Conservation (phyloP, 2,888 invertebrate species). For the Paralinhomoeus sp. region DNA sequence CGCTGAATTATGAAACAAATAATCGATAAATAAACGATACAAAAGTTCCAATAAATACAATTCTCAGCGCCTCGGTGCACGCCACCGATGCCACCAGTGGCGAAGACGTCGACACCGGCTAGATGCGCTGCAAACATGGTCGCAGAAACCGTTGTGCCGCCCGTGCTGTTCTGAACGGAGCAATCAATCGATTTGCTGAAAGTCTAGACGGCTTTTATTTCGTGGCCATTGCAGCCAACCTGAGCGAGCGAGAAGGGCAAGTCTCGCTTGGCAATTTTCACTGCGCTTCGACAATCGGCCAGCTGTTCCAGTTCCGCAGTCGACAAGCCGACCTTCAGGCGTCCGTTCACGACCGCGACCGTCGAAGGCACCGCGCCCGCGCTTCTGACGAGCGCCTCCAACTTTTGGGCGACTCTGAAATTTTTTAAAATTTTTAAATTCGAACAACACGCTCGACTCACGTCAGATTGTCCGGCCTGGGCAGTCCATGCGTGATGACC, state of each 20-base stretch:
- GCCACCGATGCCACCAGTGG: conserved; percentile 76
- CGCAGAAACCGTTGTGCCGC: conserved; percentile 87
- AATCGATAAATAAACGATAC: too few relatives aligned
- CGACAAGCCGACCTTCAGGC: conserved; percentile 32
- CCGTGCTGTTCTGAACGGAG: conserved; percentile 39
- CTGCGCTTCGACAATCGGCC: conserved; percentile 35
- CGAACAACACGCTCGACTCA: conserved; percentile 12
- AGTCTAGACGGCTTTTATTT: background rate
- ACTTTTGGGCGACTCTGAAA: background rate
- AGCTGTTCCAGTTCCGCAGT: conserved; percentile 41
- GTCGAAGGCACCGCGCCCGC: conserved; percentile 66
- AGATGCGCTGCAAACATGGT: conserved; percentile 62
- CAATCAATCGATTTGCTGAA: too few relatives aligned
- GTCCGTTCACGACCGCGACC: conserved; percentile 59
- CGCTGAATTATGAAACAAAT: too few relatives aligned
- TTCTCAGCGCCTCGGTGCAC: conserved; percentile 67
- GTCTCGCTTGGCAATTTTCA: conserved; percentile 56
- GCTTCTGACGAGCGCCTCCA: conserved; percentile 4
- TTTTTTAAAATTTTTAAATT: conserved; percentile 31
- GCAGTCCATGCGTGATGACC: conserved; percentile 94
- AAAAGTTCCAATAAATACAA: conserved; percentile 35
- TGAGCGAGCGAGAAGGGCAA: conserved; percentile 13
- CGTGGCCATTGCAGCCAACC: conserved; percentile 4
- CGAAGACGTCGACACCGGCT: conserved; percentile 66
- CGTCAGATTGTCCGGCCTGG: conserved; percentile 65